Base-by-base conservation (phyloP, 1,140 invertebrate species). In the Nasonia longicornis region DNA sequence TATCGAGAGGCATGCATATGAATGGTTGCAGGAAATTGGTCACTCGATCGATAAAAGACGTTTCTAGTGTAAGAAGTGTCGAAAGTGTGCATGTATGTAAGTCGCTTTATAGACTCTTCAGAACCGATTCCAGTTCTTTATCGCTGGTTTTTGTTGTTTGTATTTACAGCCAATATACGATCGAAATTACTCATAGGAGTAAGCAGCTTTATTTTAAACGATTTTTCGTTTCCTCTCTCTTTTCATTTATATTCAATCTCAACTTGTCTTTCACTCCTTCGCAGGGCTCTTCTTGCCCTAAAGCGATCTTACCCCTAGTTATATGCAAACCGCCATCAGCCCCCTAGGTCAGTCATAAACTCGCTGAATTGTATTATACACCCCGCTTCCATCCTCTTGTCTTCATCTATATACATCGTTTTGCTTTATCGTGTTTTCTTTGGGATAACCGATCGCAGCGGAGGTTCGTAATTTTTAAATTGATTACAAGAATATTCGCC, bases 351-450 rank as follows among this genome's bases (percentile, higher is more conserved):
- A 88, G 89, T 91, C 89, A 90, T 90, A 91, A 91, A 91, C 88
- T 91, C 90, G 89, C 89, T 88, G 89, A 90, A 91, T 91, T 89
- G 90, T 90, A 90, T 90, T 91, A 91, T 86, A 86, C 86, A 86
- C 87, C 88, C 87, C 87, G 85, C 84, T 86, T 84, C 83, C 73
- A 84, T 81, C 82, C 82, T 83, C 82, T 52, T 74, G 71, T 74
- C 26, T 80, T 45, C 71, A 22, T 74, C 31, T 77, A 11, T 78
- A 29, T 74, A 22, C 48, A 35, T 74, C 42, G 16, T 31, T 79
- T 79, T 72, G 72, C 52, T 79, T 79, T 64, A 73, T 64, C 70
- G 29, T 64, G n/a, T 79, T 73, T 72, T 73, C 16, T 79, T 73
- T 20, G 63, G 11, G 31, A 35, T 35, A 70, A 77, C 2, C 35